Conservation (phyloP, 2,113 vertebrate genomes). For the Oenanthe oenanthe region DNA sequence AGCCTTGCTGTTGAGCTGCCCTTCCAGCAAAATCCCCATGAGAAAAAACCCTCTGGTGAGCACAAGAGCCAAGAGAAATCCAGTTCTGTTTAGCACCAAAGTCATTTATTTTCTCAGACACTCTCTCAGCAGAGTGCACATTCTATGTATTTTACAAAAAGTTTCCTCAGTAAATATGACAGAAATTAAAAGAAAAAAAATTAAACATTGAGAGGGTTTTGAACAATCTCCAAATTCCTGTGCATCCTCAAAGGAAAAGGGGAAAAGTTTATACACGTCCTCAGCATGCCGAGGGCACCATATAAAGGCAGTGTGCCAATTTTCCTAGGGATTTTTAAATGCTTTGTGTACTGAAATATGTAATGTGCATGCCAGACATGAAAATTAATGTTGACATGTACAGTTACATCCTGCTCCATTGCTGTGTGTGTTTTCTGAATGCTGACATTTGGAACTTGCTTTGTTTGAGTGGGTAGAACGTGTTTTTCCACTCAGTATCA, state of each 20-base stretch:
- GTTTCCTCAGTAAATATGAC: not conserved
- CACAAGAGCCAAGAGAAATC: conserved; percentile 2
- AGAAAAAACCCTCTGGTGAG: not conserved
- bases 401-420: not conserved
- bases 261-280: not conserved
- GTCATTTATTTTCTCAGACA: not conserved
- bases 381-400: not conserved
- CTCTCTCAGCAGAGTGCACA: not conserved
- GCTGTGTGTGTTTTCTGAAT: not conserved
- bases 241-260: not conserved
- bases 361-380: not conserved
- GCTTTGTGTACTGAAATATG: not conserved
- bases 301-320: not conserved
- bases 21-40: not conserved
- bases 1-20: not conserved
- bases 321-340: not conserved
- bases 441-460: not conserved
- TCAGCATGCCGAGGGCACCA: not conserved
- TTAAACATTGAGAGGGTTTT: not conserved
- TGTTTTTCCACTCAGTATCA: accelerated
- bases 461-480: not conserved
- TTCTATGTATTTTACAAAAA: not conserved
- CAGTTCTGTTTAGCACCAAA: not conserved
- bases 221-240: not conserved
- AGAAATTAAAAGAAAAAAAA: not conserved